Percentiles rank a stretch among this genome's conserved stretches.
These are phyloP conservation scores for Riparia riparia DNA, from an alignment of 2,113 vertebrate species.

Conservation along the genomic window DNA sequence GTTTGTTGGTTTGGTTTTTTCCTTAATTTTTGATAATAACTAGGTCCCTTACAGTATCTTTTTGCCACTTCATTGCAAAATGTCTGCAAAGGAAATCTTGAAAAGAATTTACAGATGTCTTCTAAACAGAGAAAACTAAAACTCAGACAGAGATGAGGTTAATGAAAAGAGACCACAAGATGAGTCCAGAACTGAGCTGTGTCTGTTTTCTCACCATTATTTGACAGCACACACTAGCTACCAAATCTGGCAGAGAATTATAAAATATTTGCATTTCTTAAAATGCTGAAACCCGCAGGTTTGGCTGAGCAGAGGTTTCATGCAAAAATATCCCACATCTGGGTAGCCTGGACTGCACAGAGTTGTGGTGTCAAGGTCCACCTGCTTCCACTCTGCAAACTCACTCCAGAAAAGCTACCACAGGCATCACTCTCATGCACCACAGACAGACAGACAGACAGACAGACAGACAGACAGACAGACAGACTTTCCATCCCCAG, in stretches of 20 bases:
- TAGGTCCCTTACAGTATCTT: not conserved
- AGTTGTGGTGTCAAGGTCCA: not conserved
- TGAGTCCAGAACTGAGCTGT: not conserved
- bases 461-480: not conserved
- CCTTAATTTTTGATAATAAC: not conserved
- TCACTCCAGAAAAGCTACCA: not conserved
- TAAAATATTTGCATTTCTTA: conserved; percentile 39
- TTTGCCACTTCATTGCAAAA: not conserved
- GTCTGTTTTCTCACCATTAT: conserved; percentile 1
- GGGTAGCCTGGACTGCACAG: not conserved
- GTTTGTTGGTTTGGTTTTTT: not conserved
- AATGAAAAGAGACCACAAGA: not conserved
- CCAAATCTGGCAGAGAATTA: not conserved
- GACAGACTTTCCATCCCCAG: not conserved
- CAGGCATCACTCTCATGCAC: rapidly evolving
- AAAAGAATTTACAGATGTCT: not conserved
- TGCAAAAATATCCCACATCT: not conserved
- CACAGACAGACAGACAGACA: not conserved
- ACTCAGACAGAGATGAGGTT: not conserved
- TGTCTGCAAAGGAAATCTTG: not conserved
- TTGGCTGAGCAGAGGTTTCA: not conserved
- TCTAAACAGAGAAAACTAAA: not conserved
- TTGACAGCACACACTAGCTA: not conserved
- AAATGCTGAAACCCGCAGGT: not conserved
- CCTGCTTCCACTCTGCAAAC: not conserved